These are phyloP conservation scores for Anguilla megastoma DNA, from an alignment of 2,797 vertebrate species.

Conservation along the genomic window DNA sequence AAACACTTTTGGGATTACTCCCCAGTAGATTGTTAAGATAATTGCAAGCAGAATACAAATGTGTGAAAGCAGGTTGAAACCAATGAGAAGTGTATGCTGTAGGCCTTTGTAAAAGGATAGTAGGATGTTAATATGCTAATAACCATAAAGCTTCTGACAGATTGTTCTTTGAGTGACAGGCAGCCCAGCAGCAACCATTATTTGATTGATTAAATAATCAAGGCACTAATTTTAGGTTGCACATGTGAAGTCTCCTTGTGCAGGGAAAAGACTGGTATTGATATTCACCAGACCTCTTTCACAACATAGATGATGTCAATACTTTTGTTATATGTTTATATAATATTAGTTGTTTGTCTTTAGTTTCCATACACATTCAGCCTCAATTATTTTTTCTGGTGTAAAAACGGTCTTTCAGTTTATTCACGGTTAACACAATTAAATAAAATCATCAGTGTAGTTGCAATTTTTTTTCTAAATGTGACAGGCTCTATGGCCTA, in stretches of 20 bases:
- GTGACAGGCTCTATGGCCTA: neutral
- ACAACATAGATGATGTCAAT: neutral
- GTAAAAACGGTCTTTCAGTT: neutral
- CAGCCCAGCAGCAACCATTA: neutral
- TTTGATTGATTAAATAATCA: neutral
- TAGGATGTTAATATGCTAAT: neutral
- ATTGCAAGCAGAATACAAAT: neutral
- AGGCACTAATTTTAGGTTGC: neutral
- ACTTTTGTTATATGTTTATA: no score
- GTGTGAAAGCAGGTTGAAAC: neutral
- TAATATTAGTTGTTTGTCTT: no score
- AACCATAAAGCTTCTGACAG: neutral
- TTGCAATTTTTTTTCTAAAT: neutral
- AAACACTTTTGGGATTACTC: neutral
- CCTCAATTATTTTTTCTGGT: neutral
- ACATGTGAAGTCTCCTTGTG: neutral
- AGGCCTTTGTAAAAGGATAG: neutral
- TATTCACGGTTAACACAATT: neutral
- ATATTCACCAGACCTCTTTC: neutral
- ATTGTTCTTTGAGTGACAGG: slow-evolving; percentile 1
- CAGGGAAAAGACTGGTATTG: neutral
- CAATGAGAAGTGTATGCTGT: neutral
- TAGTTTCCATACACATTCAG: neutral
- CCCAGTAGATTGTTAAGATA: neutral
- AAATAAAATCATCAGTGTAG: neutral